Evolutionary conservation across 2,888 invertebrate genomes (phyloP).

Genomic region (Nysson spinosus): DNA sequence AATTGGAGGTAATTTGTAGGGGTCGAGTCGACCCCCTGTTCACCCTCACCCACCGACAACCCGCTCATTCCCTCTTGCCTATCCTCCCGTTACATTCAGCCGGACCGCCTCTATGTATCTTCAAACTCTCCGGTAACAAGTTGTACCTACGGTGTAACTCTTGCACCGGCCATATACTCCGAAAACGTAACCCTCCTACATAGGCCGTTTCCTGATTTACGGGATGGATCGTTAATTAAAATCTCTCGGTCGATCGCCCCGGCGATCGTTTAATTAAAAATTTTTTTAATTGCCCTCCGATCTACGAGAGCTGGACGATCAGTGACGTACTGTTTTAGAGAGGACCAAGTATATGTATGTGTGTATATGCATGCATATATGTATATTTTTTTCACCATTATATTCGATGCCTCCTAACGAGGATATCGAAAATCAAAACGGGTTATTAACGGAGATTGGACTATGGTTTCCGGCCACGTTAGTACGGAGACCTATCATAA

Average conservation of each 20-base stretch:
- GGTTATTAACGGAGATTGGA: conserved; percentile 50
- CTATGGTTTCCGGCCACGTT: conserved; percentile 30
- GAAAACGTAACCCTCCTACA: conserved; percentile 6
- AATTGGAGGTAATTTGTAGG: conserved; percentile 74
- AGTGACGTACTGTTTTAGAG: conserved; percentile 12
- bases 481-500: conserved; percentile 42
- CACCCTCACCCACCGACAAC: conserved; percentile 9
- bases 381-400: not conserved
- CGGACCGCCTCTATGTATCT: conserved; percentile 25
- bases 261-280: conserved; percentile 41
- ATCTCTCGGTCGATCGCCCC: conserved; percentile 34
- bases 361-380: not conserved
- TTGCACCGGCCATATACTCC: conserved; percentile 9
- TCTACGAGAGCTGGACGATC: conserved; percentile 15
- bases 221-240: conserved; percentile 44
- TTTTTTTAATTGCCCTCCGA: conserved; percentile 39
- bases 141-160: conserved; percentile 31
- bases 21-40: conserved; percentile 50
- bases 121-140: conserved; percentile 27
- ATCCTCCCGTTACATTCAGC: conserved; percentile 43
- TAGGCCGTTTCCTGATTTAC: conserved; percentile 43
- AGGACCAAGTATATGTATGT: not conserved
- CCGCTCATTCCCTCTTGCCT: conserved; percentile 35
- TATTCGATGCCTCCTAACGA: conserved; percentile 28
- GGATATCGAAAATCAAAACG: conserved; percentile 27